Conservation (phyloP, 30 jellyfish, hydroid and myxozoan genomes). For the Aurelia aurita complex sp. Pacific region DNA sequence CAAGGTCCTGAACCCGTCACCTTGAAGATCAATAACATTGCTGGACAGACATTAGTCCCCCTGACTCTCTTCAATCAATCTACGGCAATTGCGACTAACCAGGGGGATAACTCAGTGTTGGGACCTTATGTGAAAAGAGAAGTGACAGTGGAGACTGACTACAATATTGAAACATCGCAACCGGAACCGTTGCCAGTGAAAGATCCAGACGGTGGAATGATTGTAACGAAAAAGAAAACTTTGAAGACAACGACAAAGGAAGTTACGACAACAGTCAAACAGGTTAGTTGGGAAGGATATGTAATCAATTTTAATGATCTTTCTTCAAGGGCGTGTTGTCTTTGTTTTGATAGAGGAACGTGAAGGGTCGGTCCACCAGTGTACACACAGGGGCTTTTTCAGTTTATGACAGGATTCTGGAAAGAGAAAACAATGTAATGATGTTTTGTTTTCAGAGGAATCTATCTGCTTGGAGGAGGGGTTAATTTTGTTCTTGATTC, state of each 20-base stretch:
- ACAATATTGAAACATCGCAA: slow-evolving; percentile 83
- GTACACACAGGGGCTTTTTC: too few species aligned
- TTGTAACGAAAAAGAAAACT: slow-evolving; percentile 82
- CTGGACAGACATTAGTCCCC: slow-evolving; percentile 62
- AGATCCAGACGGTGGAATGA: slow-evolving; percentile 63
- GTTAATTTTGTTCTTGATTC: too few species aligned
- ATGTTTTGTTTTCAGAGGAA: too few species aligned
- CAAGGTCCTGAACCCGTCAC: slow-evolving; percentile 68
- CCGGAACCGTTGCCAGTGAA: slow-evolving; percentile 73
- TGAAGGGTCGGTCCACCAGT: too few species aligned
- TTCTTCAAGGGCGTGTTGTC: too few species aligned
- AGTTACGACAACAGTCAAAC: slow-evolving; percentile 85
- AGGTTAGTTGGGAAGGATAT: slow-evolving; percentile 15
- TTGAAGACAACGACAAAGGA: slow-evolving; percentile 94
- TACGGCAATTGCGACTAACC: slow-evolving; percentile 41
- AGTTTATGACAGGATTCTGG: too few species aligned
- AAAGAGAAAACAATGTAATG: too few species aligned
- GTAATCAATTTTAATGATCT: too few species aligned
- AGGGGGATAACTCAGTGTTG: slow-evolving; percentile 66
- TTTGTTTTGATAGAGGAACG: too few species aligned
- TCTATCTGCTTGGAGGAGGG: too few species aligned
- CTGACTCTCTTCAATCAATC: slow-evolving; percentile 19
- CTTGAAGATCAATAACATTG: slow-evolving; percentile 43
- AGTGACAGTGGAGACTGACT: slow-evolving; percentile 90
- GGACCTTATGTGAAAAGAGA: slow-evolving; percentile 87